Evolutionary conservation across 2,797 vertebrate species (phyloP).

Genomic region (Falco berigora): DNA sequence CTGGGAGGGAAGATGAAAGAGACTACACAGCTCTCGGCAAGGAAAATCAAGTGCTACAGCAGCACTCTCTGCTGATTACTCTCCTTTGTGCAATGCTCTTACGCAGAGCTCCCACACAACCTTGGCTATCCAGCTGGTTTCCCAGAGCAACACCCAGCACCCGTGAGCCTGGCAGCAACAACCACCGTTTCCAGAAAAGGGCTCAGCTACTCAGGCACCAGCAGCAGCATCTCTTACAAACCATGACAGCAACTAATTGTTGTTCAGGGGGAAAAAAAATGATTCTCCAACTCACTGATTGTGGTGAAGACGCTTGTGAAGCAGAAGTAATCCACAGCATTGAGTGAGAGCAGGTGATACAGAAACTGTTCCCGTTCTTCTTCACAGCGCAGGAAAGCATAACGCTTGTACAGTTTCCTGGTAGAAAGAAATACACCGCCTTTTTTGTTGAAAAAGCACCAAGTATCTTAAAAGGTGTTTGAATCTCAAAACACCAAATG

Average conservation of each 20-base stretch:
- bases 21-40: background rate
- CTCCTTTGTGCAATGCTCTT: background rate
- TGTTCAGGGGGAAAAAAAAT: background rate
- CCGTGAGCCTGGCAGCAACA: background rate
- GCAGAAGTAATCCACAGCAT: slow-evolving; percentile 98
- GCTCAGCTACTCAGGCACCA: background rate
- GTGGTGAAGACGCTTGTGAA: slow-evolving; percentile 96
- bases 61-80: background rate
- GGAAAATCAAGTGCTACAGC: background rate
- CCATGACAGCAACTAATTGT: background rate
- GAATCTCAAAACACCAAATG: background rate
- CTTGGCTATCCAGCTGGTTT: background rate
- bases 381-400: slow-evolving; percentile 94
- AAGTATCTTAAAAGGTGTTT: background rate
- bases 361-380: slow-evolving; percentile 97
- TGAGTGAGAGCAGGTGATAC: slow-evolving; percentile 94
- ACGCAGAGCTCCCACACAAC: background rate
- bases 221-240: background rate
- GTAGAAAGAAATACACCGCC: background rate
- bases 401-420: slow-evolving; percentile 95
- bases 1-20: background rate
- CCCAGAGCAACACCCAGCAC: background rate
- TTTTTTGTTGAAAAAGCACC: background rate
- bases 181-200: background rate
- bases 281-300: slow-evolving; percentile 82